These are phyloP conservation scores for Tenthredo amoena DNA, from an alignment of 2,888 invertebrate species.

Conservation along the genomic window DNA sequence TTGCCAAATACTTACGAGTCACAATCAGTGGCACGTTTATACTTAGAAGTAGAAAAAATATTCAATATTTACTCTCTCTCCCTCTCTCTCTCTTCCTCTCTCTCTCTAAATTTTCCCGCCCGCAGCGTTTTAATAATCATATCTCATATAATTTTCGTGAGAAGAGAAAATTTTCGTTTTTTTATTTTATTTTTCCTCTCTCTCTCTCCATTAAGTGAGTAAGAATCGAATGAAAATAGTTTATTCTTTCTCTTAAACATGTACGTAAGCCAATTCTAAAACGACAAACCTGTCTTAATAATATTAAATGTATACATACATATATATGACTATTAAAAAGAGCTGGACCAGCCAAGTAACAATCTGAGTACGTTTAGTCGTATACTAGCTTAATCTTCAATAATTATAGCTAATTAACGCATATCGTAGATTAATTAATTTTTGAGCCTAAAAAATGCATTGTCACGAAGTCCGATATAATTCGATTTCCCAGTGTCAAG, in stretches of 20 bases:
- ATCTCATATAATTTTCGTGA: neutral
- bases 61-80: neutral
- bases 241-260: neutral
- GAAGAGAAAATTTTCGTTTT: neutral
- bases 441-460: conserved; percentile 1
- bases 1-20: neutral
- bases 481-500: neutral
- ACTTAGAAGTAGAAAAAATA: neutral
- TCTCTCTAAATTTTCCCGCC: neutral
- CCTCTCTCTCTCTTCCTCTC: too few species aligned
- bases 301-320: conserved; percentile 25
- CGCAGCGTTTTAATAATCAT: neutral
- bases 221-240: conserved; percentile 37
- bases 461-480: neutral
- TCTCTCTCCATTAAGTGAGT: neutral
- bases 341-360: conserved; percentile 68
- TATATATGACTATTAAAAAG: conserved; percentile 55
- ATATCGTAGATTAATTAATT: conserved; percentile 23
- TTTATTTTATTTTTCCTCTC: neutral
- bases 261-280: neutral
- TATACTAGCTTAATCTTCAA: conserved; percentile 33
- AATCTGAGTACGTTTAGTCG: conserved; percentile 41
- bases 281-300: neutral
- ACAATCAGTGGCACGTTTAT: neutral
- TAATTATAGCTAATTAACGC: conserved; percentile 45